Percentiles rank a stretch among this genome's conserved stretches.
phyloP scores from a whole-genome alignment of 2,888 invertebrate species.

The Pyrrhosoma nymphula region DNA sequence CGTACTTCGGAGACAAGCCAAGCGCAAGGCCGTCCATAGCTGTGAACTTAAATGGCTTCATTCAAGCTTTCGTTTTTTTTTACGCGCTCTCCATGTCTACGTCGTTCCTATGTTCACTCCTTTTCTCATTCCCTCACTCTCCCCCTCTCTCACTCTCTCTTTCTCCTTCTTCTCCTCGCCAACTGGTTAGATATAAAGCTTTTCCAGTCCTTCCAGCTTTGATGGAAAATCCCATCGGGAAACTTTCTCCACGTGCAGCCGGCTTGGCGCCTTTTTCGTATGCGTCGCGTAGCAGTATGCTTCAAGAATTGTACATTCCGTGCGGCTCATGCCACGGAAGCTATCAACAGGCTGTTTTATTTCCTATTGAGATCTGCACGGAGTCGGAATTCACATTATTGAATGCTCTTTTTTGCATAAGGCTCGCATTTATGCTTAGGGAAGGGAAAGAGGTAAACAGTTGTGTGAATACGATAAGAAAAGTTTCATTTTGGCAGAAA shows the following conservation, averaged over 20 bases:
- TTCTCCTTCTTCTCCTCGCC: not conserved
- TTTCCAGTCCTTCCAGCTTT: not conserved
- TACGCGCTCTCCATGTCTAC: not conserved
- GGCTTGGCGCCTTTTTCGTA: conserved; percentile 57
- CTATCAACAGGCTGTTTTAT: not conserved
- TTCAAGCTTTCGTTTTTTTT: not conserved
- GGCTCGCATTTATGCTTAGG: too few species aligned
- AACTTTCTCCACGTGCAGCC: conserved; percentile 20
- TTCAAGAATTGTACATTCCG: not conserved
- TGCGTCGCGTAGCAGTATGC: not conserved
- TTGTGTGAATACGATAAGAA: too few species aligned
- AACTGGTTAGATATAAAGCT: not conserved
- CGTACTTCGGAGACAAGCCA: not conserved
- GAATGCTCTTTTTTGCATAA: too few species aligned
- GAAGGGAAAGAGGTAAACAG: too few species aligned
- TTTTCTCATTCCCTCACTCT: not conserved
- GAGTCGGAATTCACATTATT: too few species aligned
- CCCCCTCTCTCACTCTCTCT: not conserved
- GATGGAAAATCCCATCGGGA: not conserved
- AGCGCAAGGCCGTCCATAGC: conserved; percentile 6
- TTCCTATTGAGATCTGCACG: not conserved
- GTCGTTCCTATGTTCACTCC: not conserved
- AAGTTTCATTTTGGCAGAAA: too few species aligned
- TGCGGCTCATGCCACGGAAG: not conserved
- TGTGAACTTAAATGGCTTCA: not conserved